Conservation (phyloP, 2,888 invertebrate genomes). For the Patella ulyssiponensis region DNA sequence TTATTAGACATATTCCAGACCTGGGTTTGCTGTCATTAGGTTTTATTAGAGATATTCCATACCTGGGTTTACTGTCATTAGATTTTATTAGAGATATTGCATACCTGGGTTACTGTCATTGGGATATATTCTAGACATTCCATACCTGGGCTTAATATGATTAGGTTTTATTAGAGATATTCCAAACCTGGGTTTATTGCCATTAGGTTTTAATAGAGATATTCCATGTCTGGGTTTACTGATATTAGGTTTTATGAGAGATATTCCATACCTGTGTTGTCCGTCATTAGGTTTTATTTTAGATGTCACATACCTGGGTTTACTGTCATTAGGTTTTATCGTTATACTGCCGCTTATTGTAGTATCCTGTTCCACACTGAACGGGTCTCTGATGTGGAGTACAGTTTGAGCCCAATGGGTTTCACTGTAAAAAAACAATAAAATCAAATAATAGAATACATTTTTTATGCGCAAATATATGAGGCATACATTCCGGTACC, state of each 20-base stretch:
- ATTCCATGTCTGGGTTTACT: too few species aligned
- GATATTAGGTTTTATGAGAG: too few species aligned
- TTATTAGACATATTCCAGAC: too few species aligned
- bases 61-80: constrained; percentile 46
- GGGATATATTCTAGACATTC: too few species aligned
- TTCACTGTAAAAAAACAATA: constrained; percentile 45
- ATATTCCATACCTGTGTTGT: too few species aligned
- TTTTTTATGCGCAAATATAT: not conserved
- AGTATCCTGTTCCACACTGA: constrained; percentile 62
- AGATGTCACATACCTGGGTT: constrained; percentile 40
- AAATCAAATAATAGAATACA: not conserved
- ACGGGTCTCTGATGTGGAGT: constrained; percentile 56
- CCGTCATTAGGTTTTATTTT: not conserved
- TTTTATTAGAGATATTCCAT: not conserved
- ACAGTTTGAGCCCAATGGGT: constrained; percentile 69
- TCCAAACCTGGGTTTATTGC: too few species aligned
- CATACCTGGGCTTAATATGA: too few species aligned
- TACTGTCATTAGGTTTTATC: constrained; percentile 43
- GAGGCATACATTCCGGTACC: too few species aligned
- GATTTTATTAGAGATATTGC: constrained; percentile 33
- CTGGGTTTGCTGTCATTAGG: too few species aligned
- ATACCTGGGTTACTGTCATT: too few species aligned
- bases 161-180: too few species aligned
- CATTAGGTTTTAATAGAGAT: too few species aligned
- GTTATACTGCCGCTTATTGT: constrained; percentile 54